phyloP scores from a whole-genome alignment of 2,888 invertebrate species.

The Hydrotaea diabolus region DNA sequence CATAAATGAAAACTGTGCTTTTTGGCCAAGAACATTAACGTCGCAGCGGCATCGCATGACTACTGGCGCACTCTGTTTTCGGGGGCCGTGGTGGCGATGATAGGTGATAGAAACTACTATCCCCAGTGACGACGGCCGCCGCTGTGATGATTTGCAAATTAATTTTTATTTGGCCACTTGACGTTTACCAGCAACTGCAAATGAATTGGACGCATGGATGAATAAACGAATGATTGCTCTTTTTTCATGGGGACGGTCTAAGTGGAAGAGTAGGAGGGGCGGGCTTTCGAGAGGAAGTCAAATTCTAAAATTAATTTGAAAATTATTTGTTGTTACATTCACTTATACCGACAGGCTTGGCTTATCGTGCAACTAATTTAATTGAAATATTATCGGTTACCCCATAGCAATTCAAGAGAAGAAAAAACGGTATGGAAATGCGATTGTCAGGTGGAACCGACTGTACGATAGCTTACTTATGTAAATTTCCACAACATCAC shows the following conservation, averaged over 20 bases:
- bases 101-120: constrained; percentile 3
- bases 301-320: constrained; percentile 67
- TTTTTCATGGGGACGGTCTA: neutral
- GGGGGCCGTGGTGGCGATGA: neutral
- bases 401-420: constrained; percentile 12
- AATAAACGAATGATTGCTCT: constrained; percentile 2
- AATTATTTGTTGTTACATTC: constrained; percentile 62
- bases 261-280: neutral
- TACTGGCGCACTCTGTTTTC: no score
- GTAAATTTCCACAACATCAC: no score
- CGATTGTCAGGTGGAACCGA: no score
- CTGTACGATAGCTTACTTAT: no score
- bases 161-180: constrained; percentile 58
- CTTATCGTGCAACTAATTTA: neutral
- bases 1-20: neutral
- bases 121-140: neutral
- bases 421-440: neutral
- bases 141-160: constrained; percentile 54
- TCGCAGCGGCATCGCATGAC: no score
- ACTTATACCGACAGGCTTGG: neutral
- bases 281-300: neutral
- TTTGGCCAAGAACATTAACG: constrained; percentile 3
- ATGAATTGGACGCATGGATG: neutral
- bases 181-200: constrained; percentile 32
- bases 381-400: constrained; percentile 35